Conservation (phyloP, 2,113 vertebrate genomes). For the Silurus asotus region DNA sequence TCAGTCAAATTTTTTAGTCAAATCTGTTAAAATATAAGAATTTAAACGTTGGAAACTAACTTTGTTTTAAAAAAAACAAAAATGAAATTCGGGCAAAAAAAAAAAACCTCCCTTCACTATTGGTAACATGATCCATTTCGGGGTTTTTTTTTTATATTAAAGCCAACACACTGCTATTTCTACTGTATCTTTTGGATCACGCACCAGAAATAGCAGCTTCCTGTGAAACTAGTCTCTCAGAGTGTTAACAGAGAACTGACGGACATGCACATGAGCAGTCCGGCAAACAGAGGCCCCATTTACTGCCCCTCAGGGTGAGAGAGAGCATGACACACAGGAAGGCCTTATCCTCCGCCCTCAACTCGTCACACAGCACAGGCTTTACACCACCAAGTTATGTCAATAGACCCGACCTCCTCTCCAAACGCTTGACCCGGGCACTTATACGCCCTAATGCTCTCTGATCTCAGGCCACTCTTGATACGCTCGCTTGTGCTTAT, state of each 20-base stretch:
- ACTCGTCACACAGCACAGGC: conserved; percentile 2
- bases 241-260: not conserved
- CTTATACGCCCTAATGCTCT: conserved; percentile 24
- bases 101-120: not conserved
- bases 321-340: conserved; percentile 27
- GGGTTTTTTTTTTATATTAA: not conserved
- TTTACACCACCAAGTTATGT: conserved; percentile 29
- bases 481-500: not conserved
- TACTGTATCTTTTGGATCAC: not conserved
- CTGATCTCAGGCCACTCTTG: not conserved
- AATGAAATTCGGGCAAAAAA: too few relatives aligned
- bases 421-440: conserved; percentile 31
- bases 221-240: not conserved
- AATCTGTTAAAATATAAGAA: not conserved
- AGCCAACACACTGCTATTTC: not conserved
- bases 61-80: not conserved
- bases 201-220: conserved; percentile 9
- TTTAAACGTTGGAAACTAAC: not conserved
- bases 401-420: conserved; percentile 41
- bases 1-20: not conserved
- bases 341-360: not conserved
- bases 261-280: not conserved
- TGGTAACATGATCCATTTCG: not conserved
- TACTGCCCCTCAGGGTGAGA: conserved; percentile 22
- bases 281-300: conserved; percentile 41